phyloP scores from a whole-genome alignment of 2,797 vertebrate genomes.

The Enteromius paludinosus region DNA sequence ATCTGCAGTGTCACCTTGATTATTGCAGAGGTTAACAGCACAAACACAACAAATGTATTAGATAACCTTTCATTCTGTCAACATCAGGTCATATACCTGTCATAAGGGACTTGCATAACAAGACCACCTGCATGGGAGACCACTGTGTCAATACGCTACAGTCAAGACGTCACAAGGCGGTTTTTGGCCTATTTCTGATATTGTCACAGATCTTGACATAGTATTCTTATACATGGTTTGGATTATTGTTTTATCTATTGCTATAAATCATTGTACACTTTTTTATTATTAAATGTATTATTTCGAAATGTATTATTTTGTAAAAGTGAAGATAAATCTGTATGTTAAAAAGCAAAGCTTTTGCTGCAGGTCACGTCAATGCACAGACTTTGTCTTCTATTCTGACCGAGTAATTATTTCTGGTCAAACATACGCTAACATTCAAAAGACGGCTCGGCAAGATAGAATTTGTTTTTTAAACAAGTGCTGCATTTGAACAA shows the following conservation, averaged over 20 bases:
- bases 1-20: slow-evolving; percentile 72
- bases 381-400: not conserved
- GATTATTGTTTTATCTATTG: slow-evolving; percentile 9
- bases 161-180: slow-evolving; percentile 1
- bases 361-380: not conserved
- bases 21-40: slow-evolving; percentile 76
- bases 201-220: slow-evolving; percentile 3
- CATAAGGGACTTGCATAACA: slow-evolving; percentile 45
- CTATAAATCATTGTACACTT: slow-evolving; percentile 15
- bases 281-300: not conserved
- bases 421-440: not conserved
- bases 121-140: slow-evolving; percentile 75
- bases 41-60: slow-evolving; percentile 73
- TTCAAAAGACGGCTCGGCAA: not conserved
- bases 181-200: slow-evolving; percentile 14
- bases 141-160: slow-evolving; percentile 20
- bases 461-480: not conserved
- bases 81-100: slow-evolving; percentile 77
- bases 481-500: not conserved
- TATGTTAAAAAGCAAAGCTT: not conserved
- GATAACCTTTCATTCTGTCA: slow-evolving; percentile 83
- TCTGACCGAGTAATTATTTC: not conserved
- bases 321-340: not conserved
- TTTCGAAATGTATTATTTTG: slow-evolving; percentile 6
- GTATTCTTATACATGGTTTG: not conserved